Conservation (phyloP, 2,888 invertebrate species). For the Ferrisia virgata region DNA sequence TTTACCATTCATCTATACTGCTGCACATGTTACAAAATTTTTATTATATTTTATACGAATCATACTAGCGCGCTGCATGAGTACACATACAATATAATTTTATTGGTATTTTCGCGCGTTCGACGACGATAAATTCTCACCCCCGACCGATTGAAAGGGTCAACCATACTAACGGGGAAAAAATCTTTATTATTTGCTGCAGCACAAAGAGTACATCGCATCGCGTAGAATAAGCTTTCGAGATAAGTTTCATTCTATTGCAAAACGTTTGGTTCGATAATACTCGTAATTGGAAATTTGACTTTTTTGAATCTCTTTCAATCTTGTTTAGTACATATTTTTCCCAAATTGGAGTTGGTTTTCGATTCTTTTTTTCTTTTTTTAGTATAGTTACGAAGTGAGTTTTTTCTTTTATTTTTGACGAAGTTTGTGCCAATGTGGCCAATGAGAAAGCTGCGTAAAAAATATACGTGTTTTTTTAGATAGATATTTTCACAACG, state of each 20-base stretch:
- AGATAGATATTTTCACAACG: not conserved
- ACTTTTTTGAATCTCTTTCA: not conserved
- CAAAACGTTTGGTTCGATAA: not conserved
- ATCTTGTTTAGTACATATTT: not conserved
- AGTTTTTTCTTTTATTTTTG: not conserved
- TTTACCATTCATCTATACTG: not conserved
- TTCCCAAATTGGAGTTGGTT: not conserved
- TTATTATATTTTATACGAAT: not conserved
- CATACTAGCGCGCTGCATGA: not conserved
- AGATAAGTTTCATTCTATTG: not conserved
- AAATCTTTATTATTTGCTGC: not conserved
- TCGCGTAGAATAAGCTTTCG: not conserved
- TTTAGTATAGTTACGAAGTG: not conserved
- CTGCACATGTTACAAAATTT: not conserved
- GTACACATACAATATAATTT: not conserved
- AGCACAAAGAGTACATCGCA: not conserved
- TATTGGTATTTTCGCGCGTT: not conserved
- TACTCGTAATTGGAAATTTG: conserved; percentile 5
- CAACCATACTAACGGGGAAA: not conserved
- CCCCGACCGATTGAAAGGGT: not conserved
- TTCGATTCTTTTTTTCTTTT: not conserved
- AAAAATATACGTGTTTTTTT: not conserved
- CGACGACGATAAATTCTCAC: not conserved
- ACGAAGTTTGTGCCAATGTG: not conserved
- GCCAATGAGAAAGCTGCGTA: not conserved